Evolutionary conservation across 2,888 invertebrate genomes (phyloP).

Genomic region (Eledona agricola): DNA sequence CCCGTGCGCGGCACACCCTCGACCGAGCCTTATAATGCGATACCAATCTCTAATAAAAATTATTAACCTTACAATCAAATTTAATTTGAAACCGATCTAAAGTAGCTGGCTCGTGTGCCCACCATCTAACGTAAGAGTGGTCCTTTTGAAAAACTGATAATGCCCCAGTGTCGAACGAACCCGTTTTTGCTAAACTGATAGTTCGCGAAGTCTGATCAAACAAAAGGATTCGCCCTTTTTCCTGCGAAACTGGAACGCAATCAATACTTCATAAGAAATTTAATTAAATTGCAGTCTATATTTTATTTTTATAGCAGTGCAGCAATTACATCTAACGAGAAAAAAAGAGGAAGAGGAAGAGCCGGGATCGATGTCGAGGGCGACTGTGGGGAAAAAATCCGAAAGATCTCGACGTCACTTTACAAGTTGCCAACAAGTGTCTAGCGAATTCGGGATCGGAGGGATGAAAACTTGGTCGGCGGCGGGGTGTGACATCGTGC

Average conservation of each 20-base stretch:
- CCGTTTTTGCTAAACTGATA: too few relatives aligned
- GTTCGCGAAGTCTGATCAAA: conserved; percentile 20
- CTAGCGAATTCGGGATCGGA: conserved; percentile 22
- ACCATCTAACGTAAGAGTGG: conserved; percentile 1
- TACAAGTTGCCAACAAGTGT: conserved; percentile 50
- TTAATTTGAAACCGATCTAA: conserved; percentile 52
- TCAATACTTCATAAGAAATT: conserved; percentile 37
- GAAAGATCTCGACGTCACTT: conserved; percentile 47
- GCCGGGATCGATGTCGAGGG: conserved; percentile 9
- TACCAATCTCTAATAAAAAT: conserved; percentile 61
- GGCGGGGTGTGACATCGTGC: conserved; percentile 11
- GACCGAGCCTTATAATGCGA: conserved; percentile 58
- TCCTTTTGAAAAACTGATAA: not conserved
- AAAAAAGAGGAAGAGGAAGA: conserved; percentile 9
- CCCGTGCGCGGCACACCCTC: conserved; percentile 40
- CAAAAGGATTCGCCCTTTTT: conserved; percentile 27
- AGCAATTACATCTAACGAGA: conserved; percentile 23
- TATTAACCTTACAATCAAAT: conserved; percentile 56
- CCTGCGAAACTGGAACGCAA: conserved; percentile 19
- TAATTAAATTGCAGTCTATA: conserved; percentile 34
- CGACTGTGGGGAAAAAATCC: conserved; percentile 11
- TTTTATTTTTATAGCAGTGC: conserved; percentile 35
- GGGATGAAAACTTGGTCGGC: conserved; percentile 23
- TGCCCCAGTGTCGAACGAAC: not conserved
- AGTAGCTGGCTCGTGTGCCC: too few relatives aligned